These are phyloP conservation scores for Dicyrtoma fusca DNA, from an alignment of 2,888 invertebrate genomes.

Conservation along the genomic window DNA sequence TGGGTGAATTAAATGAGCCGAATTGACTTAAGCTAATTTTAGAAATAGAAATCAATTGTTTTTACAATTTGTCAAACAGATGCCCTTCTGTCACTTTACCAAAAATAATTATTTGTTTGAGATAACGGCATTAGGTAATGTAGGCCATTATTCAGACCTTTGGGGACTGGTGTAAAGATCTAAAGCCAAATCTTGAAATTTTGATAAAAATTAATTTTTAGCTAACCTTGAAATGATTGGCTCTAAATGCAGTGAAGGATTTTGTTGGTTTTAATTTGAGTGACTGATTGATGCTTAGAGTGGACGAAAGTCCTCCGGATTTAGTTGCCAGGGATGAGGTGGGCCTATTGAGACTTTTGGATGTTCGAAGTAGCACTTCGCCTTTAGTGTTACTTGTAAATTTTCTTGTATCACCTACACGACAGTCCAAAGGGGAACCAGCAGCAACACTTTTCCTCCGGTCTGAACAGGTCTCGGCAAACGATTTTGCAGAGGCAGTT, in stretches of 20 bases:
- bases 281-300: neutral
- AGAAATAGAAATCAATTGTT: no score
- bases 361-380: conserved; percentile 14
- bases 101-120: no score
- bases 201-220: no score
- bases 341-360: conserved; percentile 12
- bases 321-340: neutral
- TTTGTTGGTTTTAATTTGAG: conserved; percentile 11
- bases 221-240: conserved; percentile 18
- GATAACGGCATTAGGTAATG: no score
- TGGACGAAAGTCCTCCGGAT: conserved; percentile 2
- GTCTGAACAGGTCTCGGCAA: conserved; percentile 12
- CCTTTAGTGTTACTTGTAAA: neutral
- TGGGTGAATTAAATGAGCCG: no score
- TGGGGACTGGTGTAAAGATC: no score
- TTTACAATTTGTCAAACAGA: no score
- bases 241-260: conserved; percentile 19
- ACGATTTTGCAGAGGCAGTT: conserved; percentile 21
- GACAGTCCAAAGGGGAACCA: no score
- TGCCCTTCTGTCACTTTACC: no score
- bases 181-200: no score
- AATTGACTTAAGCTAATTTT: no score
- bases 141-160: no score
- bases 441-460: neutral
- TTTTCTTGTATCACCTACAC: neutral